A percentile compares a stretch with the other conserved stretches of the same genome.
These are phyloP conservation scores for Agrenia bidenticulata DNA, from an alignment of 2,888 invertebrate species.

Conservation along the genomic window DNA sequence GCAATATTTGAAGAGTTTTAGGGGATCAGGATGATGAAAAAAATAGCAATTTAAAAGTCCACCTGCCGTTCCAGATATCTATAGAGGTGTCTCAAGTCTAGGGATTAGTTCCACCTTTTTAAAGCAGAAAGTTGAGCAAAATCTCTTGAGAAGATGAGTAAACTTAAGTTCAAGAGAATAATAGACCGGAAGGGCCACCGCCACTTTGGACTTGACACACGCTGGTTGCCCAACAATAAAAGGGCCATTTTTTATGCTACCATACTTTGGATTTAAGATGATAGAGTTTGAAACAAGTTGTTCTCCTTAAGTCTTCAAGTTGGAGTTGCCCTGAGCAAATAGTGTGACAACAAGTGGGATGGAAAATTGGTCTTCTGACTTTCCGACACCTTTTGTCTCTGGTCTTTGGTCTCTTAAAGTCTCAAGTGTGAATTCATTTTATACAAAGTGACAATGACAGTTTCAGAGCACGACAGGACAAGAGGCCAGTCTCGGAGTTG, in stretches of 20 bases:
- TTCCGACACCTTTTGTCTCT: constrained; percentile 1
- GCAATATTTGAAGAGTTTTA: too few relatives aligned
- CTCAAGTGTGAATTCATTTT: not conserved
- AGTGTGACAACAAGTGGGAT: constrained; percentile 85
- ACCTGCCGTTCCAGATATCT: too few relatives aligned
- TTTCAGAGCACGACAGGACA: not conserved
- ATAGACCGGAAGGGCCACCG: constrained; percentile 21
- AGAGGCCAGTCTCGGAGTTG: constrained; percentile 1
- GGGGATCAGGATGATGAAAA: too few relatives aligned
- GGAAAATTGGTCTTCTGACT: constrained; percentile 79
- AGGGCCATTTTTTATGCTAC: not conserved
- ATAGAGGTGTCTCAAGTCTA: too few relatives aligned
- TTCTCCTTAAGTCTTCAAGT: not conserved
- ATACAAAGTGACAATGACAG: not conserved
- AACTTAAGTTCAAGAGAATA: not conserved
- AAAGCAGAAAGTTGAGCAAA: constrained; percentile 6
- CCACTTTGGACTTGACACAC: constrained; percentile 11
- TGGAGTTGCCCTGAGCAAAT: constrained; percentile 62
- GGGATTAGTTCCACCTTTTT: not conserved
- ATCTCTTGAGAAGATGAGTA: not conserved
- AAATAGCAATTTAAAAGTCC: too few relatives aligned
- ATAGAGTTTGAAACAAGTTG: not conserved
- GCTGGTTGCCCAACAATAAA: constrained; percentile 19
- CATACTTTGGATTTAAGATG: not conserved
- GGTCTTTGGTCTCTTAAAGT: not conserved